Conservation (phyloP, 2,797 vertebrate genomes). For the Chrysolophus pictus region DNA sequence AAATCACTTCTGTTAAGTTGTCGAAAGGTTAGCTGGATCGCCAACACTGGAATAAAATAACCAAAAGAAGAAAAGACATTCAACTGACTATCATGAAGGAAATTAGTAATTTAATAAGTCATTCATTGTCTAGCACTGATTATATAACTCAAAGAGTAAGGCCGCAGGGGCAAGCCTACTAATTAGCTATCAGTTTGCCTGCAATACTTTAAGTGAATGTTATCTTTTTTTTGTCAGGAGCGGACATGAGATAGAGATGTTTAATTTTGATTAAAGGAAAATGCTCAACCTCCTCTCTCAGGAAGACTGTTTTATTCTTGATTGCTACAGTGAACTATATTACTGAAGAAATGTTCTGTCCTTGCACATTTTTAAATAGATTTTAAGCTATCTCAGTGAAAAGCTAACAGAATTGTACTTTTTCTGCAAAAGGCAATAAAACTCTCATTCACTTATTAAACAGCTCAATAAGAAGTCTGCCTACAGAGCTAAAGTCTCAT, state of each 20-base stretch:
- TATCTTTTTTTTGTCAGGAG: slow-evolving; percentile 17
- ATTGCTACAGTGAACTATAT: slow-evolving; percentile 64
- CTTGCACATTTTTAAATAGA: slow-evolving; percentile 73
- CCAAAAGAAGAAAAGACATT: not conserved
- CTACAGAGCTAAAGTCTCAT: slow-evolving; percentile 66
- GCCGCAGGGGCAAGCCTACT: not conserved
- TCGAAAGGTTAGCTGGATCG: not conserved
- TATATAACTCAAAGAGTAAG: slow-evolving; percentile 25
- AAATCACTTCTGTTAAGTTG: not conserved
- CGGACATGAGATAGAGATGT: not conserved
- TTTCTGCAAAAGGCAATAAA: slow-evolving; percentile 64
- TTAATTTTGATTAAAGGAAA: slow-evolving; percentile 67
- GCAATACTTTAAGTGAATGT: not conserved
- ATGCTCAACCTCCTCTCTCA: slow-evolving; percentile 61
- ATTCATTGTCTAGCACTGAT: not conserved
- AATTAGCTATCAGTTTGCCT: slow-evolving; percentile 21
- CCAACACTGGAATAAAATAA: not conserved
- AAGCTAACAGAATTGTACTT: slow-evolving; percentile 70
- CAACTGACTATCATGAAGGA: not conserved
- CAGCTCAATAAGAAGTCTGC: slow-evolving; percentile 64
- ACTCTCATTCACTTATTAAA: slow-evolving; percentile 70
- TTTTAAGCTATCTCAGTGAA: slow-evolving; percentile 62
- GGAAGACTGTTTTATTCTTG: slow-evolving; percentile 67
- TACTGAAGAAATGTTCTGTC: slow-evolving; percentile 70
- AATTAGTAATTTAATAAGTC: slow-evolving; percentile 9